Percentiles rank a stretch among this genome's conserved stretches.
Evolutionary conservation across 2,888 invertebrate species (phyloP).

Genomic region (Leptogaster cylindrica): DNA sequence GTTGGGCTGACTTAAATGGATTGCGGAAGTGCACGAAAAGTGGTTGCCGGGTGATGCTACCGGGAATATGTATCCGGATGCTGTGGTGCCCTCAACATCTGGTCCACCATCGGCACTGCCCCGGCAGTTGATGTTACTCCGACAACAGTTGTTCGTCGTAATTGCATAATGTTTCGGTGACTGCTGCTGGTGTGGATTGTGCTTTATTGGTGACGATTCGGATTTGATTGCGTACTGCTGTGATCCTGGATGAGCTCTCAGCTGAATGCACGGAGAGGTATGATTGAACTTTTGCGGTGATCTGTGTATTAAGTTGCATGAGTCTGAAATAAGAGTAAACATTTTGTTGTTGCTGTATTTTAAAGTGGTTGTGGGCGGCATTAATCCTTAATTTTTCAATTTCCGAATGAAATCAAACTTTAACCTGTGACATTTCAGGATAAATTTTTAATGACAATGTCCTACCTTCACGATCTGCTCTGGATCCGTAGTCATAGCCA

Average conservation of each 20-base stretch:
- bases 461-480: constrained; percentile 55
- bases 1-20: constrained; percentile 54
- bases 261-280: constrained; percentile 53
- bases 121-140: constrained; percentile 33
- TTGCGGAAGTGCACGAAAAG: constrained; percentile 46
- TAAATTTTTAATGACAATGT: constrained; percentile 12
- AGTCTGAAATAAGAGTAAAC: constrained; percentile 53
- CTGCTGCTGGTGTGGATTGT: constrained; percentile 49
- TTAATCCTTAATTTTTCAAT: too few relatives aligned
- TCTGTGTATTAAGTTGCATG: constrained; percentile 59
- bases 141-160: constrained; percentile 48
- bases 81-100: constrained; percentile 52
- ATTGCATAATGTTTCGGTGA: constrained; percentile 46
- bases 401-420: too few relatives aligned
- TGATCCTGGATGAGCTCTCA: constrained; percentile 50
- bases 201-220: constrained; percentile 41
- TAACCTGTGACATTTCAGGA: neutral
- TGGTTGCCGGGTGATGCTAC: constrained; percentile 47
- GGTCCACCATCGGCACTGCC: constrained; percentile 20
- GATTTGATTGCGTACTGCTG: constrained; percentile 48
- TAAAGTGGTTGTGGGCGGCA: too few relatives aligned
- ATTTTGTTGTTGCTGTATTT: neutral
- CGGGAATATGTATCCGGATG: constrained; percentile 61
- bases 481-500: constrained; percentile 55
- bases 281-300: constrained; percentile 56